Evolutionary conservation across 1,140 invertebrate species (phyloP).

Genomic region (Heliconius congener): DNA sequence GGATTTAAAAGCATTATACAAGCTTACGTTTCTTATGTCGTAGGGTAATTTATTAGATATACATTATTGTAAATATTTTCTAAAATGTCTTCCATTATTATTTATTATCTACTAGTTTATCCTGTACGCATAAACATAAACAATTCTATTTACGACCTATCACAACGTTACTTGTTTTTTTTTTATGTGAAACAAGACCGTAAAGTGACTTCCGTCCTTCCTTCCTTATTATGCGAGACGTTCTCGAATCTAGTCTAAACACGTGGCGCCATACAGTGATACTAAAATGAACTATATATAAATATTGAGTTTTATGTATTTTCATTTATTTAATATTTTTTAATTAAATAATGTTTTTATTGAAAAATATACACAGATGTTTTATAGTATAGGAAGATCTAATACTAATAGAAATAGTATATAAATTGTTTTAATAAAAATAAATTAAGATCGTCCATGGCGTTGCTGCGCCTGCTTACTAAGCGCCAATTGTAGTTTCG

Average conservation of each 20-base stretch:
- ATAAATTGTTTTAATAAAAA: no score
- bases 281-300: not conserved
- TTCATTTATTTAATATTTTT: no score
- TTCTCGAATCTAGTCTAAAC: not conserved
- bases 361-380: no score
- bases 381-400: no score
- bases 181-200: not conserved
- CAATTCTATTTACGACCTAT: not conserved
- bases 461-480: no score
- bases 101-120: not conserved
- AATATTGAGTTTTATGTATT: not conserved
- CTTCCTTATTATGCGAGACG: constrained; percentile 7
- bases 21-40: no score
- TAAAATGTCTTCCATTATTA: not conserved
- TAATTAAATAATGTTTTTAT: no score
- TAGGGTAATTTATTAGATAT: no score
- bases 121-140: not conserved
- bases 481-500: no score
- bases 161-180: not conserved
- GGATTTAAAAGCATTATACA: no score
- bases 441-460: no score
- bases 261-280: not conserved
- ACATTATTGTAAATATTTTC: not conserved
- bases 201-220: constrained; percentile 6
- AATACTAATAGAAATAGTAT: no score